Base-by-base conservation (phyloP, 2,797 vertebrate genomes). In the Rhodeus uyekii region DNA sequence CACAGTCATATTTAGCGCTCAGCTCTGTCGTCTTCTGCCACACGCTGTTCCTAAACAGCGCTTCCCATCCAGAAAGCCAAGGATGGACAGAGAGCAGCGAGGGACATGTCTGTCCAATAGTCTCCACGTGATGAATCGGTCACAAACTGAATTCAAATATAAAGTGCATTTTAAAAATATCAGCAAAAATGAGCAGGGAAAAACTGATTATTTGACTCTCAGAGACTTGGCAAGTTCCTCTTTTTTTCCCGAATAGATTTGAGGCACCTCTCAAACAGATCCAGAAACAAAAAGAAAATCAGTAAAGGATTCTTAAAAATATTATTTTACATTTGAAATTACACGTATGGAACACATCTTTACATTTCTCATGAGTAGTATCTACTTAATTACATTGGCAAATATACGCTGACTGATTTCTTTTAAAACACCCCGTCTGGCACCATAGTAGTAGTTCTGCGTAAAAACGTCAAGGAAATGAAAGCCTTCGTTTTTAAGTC, bases 251-350 rank as follows among this genome's bases (percentile, higher is more conserved):
- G 53, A 78, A 63, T 38, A 81, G 81, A 86, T 85, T 73, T 68
- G 87, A 88, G 85, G 85, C 85, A 83, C 76, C 84, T 78, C 69
- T 83, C 78, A 83, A 85, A 86, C 78, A 39, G 65, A 83, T 64
- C 44, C 77, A 72, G 81, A 88, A 84, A 69, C 76, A 86, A 79
- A 44, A 89, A 91, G 89, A n/a, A 39, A 87, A 72, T 64, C 65
- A 95, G 91, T 83, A 92, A 89, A 93, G 90, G 89, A 92, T 90
- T 94, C 94, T 94, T 95, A 96, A 92, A 97, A 96, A 96, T 96
- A 96, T 94, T 95, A 97, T 96, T 94, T 96, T 97, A 97, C 97
- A 96, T 93, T 94, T 91, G 94, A 96, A 95, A 93, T 94, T 94
- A 94, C 95, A 95, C 87, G 89, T 93, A 93, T 93, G 94, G 92